These are phyloP conservation scores for Meloidogyne exigua DNA, from an alignment of 1,140 invertebrate species.

Conservation along the genomic window DNA sequence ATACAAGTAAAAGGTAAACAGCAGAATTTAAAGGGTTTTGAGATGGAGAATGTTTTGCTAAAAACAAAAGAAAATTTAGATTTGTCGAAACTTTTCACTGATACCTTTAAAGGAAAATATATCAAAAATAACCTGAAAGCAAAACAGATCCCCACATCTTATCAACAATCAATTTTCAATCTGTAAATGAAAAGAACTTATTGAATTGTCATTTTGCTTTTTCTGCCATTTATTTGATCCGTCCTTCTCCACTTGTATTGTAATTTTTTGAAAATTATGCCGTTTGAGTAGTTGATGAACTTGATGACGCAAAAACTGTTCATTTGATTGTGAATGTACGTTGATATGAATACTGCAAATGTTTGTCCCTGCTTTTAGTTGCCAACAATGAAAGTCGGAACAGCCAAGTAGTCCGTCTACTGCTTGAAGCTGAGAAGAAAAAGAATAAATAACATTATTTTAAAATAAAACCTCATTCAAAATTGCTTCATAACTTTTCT, in stretches of 20 bases:
- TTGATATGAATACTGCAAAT: conserved; percentile 52
- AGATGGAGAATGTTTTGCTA: no score
- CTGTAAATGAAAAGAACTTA: background rate
- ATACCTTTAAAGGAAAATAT: no score
- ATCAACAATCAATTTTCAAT: background rate
- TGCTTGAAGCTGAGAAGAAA: conserved; percentile 32
- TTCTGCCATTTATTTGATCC: background rate
- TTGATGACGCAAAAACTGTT: conserved; percentile 44
- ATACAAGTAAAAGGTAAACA: no score
- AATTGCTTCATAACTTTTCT: conserved; percentile 31
- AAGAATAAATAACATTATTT: background rate
- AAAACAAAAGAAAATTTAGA: no score
- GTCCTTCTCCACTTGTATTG: conserved; percentile 47
- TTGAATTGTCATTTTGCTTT: background rate
- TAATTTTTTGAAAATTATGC: conserved; percentile 26
- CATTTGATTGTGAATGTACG: conserved; percentile 47
- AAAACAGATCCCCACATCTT: no score
- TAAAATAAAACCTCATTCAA: conserved; percentile 40
- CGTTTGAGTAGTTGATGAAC: conserved; percentile 34
- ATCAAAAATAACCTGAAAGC: no score
- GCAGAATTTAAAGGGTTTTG: no score
- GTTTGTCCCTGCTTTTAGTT: conserved; percentile 57
- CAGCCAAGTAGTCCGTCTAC: conserved; percentile 56
- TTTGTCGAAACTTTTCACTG: no score
- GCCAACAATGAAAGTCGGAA: conserved; percentile 53